phyloP scores from a whole-genome alignment of 1,140 invertebrate species.

The Aphis craccivora region DNA sequence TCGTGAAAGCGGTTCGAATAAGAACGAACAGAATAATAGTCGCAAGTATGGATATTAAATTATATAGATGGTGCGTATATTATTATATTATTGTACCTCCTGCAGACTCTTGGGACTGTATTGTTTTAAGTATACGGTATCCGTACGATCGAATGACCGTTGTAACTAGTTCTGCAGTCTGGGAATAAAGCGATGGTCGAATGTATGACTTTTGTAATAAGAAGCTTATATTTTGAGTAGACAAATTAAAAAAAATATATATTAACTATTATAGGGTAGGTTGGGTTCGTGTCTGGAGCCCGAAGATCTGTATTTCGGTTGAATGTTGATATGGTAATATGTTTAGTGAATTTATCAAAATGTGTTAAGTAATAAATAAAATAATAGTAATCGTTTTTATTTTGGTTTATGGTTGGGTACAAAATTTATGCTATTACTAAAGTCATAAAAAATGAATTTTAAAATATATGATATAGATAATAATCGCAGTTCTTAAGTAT shows the following conservation, averaged over 20 bases:
- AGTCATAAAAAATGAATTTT: neutral
- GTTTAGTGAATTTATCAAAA: neutral
- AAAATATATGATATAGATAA: neutral
- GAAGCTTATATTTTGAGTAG: neutral
- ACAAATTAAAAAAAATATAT: neutral
- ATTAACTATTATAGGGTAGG: neutral
- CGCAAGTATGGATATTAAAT: neutral
- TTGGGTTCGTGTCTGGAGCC: neutral
- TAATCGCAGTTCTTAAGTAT: neutral
- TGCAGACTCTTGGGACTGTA: neutral
- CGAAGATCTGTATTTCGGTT: neutral
- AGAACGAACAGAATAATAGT: neutral
- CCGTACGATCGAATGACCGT: neutral
- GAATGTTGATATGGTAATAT: too few species aligned
- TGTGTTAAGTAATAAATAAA: neutral
- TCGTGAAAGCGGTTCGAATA: conserved; percentile 24
- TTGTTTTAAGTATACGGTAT: neutral
- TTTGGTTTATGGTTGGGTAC: neutral
- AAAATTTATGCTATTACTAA: neutral
- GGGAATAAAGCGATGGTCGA: neutral
- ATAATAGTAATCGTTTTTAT: neutral
- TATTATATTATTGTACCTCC: neutral
- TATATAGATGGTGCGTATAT: neutral
- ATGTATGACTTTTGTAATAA: neutral
- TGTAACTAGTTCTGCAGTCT: neutral